Percentiles rank a stretch among this genome's conserved stretches.
These are phyloP conservation scores for Myrmecophaga tridactyla DNA, from an alignment of 2,113 vertebrate species.

Conservation along the genomic window DNA sequence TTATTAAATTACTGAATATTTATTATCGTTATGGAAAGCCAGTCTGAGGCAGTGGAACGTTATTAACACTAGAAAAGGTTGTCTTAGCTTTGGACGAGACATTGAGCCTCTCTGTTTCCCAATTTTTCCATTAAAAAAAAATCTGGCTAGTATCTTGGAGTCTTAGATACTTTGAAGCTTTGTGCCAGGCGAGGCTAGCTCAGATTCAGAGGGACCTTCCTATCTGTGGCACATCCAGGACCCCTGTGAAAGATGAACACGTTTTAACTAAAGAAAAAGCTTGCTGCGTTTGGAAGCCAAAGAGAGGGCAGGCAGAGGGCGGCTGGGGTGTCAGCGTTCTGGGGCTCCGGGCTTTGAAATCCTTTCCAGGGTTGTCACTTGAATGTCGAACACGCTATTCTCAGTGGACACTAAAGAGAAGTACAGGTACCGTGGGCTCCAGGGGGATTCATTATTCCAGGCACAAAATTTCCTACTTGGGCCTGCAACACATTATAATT, in stretches of 20 bases:
- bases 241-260: constrained; percentile 37
- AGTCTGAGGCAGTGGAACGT: neutral
- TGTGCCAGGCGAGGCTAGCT: neutral
- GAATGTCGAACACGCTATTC: constrained; percentile 69
- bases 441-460: constrained; percentile 75
- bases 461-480: constrained; percentile 64
- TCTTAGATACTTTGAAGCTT: neutral
- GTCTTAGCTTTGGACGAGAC: neutral
- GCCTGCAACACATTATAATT: constrained; percentile 69
- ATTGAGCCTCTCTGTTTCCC: neutral
- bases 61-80: neutral
- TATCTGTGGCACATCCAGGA: neutral
- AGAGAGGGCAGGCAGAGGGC: constrained; percentile 42
- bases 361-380: constrained; percentile 66
- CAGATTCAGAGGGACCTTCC: neutral
- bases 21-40: neutral
- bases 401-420: constrained; percentile 72
- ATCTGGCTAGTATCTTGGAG: neutral
- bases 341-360: constrained; percentile 57
- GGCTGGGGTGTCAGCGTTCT: neutral
- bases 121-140: neutral
- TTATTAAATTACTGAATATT: constrained; percentile 25
- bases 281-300: constrained; percentile 49
- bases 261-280: constrained; percentile 63
- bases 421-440: constrained; percentile 58